These are phyloP conservation scores for Ephydatia muelleri DNA, from an alignment of 37 sponge, comb jelly and placozoan genomes.

Conservation along the genomic window DNA sequence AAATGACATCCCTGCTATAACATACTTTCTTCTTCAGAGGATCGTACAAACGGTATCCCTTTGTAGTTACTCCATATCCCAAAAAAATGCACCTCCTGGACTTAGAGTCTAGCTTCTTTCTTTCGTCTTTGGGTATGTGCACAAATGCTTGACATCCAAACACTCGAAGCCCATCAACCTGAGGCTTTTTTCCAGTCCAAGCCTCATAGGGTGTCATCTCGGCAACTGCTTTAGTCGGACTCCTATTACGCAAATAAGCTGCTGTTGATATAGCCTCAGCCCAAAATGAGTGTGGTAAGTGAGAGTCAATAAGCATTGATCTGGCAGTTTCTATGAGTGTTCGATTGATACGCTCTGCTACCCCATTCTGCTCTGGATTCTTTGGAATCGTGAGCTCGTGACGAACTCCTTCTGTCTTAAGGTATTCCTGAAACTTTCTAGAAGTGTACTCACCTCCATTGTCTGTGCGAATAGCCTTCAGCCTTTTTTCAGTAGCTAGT, in stretches of 20 bases:
- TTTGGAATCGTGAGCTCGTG: constrained; percentile 48
- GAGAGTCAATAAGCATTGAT: constrained; percentile 67
- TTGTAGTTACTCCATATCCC: constrained; percentile 39
- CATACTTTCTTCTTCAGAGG: constrained; percentile 12
- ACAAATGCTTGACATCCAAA: constrained; percentile 50
- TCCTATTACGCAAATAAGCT: constrained; percentile 56
- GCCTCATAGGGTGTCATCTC: constrained; percentile 35
- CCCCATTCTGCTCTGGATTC: constrained; percentile 57
- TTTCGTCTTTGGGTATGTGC: constrained; percentile 48
- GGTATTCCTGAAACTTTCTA: constrained; percentile 45
- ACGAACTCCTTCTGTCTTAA: constrained; percentile 34
- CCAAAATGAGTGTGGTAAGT: constrained; percentile 69
- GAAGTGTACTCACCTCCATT: constrained; percentile 71
- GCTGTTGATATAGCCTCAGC: constrained; percentile 75
- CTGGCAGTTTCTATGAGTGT: constrained; percentile 63
- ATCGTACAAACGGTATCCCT: constrained; percentile 60
- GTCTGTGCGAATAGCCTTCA: constrained; percentile 52
- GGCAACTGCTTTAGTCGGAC: constrained; percentile 52
- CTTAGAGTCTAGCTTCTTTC: constrained; percentile 47
- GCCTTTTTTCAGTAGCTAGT: constrained; percentile 27
- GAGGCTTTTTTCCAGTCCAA: constrained; percentile 37
- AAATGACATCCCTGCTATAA: constrained; percentile 60
- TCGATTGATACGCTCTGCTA: constrained; percentile 50
- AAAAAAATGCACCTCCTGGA: constrained; percentile 56
- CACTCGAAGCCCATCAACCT: constrained; percentile 14